Evolutionary conservation across 2,888 invertebrate genomes (phyloP).

Genomic region (Calameuta idolon): DNA sequence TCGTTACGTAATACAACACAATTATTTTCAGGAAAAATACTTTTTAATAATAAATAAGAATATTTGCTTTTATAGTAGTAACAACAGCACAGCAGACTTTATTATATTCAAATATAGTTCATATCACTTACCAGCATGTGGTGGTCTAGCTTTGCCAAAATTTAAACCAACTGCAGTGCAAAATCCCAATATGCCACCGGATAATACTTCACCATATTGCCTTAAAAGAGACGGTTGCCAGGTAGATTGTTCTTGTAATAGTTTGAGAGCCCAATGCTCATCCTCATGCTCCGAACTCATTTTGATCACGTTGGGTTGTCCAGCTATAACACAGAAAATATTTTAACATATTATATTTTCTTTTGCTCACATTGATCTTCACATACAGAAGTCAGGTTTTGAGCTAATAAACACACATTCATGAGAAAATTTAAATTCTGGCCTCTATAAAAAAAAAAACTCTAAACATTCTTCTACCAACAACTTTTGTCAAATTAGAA

Average conservation of each 20-base stretch:
- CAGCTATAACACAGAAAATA: not conserved
- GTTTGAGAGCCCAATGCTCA: not conserved
- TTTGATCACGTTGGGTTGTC: not conserved
- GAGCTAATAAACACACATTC: not conserved
- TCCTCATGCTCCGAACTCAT: not conserved
- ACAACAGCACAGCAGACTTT: not conserved
- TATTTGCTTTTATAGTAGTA: not conserved
- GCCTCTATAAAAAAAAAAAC: not conserved
- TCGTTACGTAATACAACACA: not conserved
- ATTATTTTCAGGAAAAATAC: not conserved
- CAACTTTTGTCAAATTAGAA: not conserved
- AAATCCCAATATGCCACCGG: not conserved
- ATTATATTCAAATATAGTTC: not conserved
- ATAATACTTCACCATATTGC: not conserved
- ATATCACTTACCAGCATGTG: not conserved
- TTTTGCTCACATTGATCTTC: not conserved
- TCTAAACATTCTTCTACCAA: not conserved
- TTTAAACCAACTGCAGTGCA: too few species aligned
- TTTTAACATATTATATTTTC: not conserved
- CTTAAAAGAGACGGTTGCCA: not conserved
- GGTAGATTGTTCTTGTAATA: not conserved
- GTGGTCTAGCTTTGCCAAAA: not conserved
- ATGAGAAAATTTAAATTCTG: not conserved
- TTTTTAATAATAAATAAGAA: too few species aligned
- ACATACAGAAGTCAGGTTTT: not conserved